Base-by-base conservation (phyloP, 2,113 vertebrate genomes). In the Aix galericulata region DNA sequence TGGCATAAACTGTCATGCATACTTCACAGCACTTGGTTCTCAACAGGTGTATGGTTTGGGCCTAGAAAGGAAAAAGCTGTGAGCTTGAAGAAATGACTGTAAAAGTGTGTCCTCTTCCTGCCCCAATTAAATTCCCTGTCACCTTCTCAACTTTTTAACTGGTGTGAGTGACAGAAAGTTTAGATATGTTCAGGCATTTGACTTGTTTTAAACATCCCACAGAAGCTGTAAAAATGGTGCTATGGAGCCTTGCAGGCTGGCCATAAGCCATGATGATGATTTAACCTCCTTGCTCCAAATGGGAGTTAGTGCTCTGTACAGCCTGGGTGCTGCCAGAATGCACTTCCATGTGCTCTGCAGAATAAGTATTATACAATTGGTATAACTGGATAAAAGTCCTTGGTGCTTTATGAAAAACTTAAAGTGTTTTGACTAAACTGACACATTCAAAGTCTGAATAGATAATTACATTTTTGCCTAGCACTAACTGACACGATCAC, bases 11-110 rank as follows among this genome's bases (percentile, higher is more conserved):
- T 85, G 6, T 21, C 21, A 63, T 60, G 13, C 29, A 13, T 40
- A 22, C 8, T 82, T 80, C 22, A 7, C 36, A 71, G 12, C 31
- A 16, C 7, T 22, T 68, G 34, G 6, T 11, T 59, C 46, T 68
- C 25, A 3, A 7, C 34, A 16, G 62, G 76, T 8, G 11, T 7
- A 72, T 0, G 0, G 60, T 76, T 92, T 92, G 67, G 22, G 4
- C 8, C 29, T 59, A 20, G 32, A 85, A 18, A 26, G 8, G 8
- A 23, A 48, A 48, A 48, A 48, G 5, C 20, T 66, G 13, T 27
- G 52, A 88, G 6, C 34, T 83, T 17, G 2, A 53, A 85, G 66
- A 85, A 79, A 76, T 73, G 11, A 23, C 50, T 84, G 13, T 56
- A 64, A 42, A 86, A 50, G 13, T 58, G 27, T 67, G 11, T 7